A percentile compares a stretch with the other conserved stretches of the same genome.
phyloP scores from a whole-genome alignment of 2,113 vertebrate genomes.

The Varanus komodoensis region DNA sequence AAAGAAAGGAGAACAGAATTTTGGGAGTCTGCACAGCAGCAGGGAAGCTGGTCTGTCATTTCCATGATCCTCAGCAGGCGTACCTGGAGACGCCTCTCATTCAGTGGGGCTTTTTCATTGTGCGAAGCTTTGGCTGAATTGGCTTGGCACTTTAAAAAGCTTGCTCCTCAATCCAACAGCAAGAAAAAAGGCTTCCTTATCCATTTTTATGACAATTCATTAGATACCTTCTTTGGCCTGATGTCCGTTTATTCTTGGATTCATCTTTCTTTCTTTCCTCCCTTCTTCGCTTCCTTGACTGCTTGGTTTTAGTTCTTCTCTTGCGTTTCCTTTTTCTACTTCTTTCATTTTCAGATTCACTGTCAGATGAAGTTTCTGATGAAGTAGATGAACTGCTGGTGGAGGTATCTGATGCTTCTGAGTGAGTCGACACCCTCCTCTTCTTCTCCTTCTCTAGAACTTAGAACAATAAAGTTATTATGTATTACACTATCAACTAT shows the following conservation, averaged over 20 bases:
- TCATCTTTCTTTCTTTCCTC: conserved; percentile 78
- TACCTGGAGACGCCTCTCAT: not conserved
- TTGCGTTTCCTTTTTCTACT: conserved; percentile 81
- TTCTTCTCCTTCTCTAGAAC: conserved; percentile 89
- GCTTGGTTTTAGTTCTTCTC: conserved; percentile 82
- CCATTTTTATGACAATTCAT: not conserved
- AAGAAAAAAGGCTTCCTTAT: not conserved
- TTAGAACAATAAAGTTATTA: conserved; percentile 56
- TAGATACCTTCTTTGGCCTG: conserved; percentile 74
- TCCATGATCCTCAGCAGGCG: not conserved
- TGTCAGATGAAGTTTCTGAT: conserved; percentile 82
- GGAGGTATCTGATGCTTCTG: conserved; percentile 84
- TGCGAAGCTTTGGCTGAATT: not conserved
- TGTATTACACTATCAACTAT: too few species aligned
- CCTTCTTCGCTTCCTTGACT: conserved; percentile 81
- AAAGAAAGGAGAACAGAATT: not conserved
- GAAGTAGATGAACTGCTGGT: conserved; percentile 80
- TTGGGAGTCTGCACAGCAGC: not conserved
- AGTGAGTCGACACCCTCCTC: conserved; percentile 79
- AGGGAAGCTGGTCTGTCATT: not conserved
- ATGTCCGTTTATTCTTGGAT: conserved; percentile 60
- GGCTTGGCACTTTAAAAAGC: not conserved
- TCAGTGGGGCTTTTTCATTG: not conserved
- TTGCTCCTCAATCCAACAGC: not conserved
- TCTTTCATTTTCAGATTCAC: conserved; percentile 83